phyloP scores from a whole-genome alignment of 2,888 invertebrate species.

The Pegoplata infirma region DNA sequence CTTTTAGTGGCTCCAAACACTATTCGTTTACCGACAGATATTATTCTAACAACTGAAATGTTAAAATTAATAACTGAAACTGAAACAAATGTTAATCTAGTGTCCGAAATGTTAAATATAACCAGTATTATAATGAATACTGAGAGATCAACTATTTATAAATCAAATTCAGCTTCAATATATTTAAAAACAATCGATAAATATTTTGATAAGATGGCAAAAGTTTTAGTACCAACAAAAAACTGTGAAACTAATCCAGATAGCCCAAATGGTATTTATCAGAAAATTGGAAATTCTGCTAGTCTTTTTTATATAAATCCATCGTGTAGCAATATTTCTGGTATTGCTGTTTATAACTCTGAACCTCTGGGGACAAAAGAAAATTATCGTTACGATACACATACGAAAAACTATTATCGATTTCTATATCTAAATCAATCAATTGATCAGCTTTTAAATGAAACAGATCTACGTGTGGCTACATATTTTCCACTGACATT shows the following conservation, averaged over 20 bases:
- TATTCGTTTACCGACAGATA: constrained; percentile 42
- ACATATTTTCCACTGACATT: constrained; percentile 30
- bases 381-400: neutral
- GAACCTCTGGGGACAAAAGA: neutral
- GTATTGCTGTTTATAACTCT: constrained; percentile 35
- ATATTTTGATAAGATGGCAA: constrained; percentile 32
- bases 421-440: constrained; percentile 44
- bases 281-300: neutral
- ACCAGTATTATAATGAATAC: constrained; percentile 29
- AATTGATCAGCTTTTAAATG: neutral
- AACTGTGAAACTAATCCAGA: constrained; percentile 1
- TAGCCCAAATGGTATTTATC: neutral
- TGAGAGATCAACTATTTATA: neutral
- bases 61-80: constrained; percentile 23
- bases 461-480: constrained; percentile 23
- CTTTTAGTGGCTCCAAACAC: neutral
- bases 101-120: constrained; percentile 10
- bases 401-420: constrained; percentile 8
- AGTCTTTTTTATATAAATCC: constrained; percentile 53
- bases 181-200: constrained; percentile 32
- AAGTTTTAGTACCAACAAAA: neutral
- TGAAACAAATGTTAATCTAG: neutral
- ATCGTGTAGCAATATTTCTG: constrained; percentile 43
- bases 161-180: neutral
- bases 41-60: constrained; percentile 42